Evolutionary conservation across 1,140 invertebrate genomes (phyloP), one percentile per base, ranked within the genome.

Genomic region (Scaptomyza graminum): DNA sequence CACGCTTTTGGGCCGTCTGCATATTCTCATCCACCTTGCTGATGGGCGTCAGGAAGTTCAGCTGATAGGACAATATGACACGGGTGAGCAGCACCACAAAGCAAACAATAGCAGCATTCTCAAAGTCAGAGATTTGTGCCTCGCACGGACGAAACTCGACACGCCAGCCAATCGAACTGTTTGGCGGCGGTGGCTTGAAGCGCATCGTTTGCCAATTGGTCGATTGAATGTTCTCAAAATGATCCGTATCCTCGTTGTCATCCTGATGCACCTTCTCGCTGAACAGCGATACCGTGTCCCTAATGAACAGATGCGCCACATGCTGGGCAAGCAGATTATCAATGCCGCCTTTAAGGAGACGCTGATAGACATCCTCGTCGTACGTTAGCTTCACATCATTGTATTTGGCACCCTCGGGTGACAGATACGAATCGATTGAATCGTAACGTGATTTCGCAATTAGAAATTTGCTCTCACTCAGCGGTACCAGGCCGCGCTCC

Each of bases 201-300:
- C 99, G 94, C 99, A 99, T 99, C 7, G 98, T 99, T 94, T 99
- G 99, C 99, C 99, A 99, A 93, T 99, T 99, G 5, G 99, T 99
- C 0, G 98, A 99, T 92, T 99, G 99, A 81, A 99, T 99, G 91
- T 99, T 99, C 97, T 99, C 99, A 94, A 99, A 99, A 93, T 99
- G 99, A 92, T 99, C 98, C 0, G 97, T 97, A 83, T 99, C 98
- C 72, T 96, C 95, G 18, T 94, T 93, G 92, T 99, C 98, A 92
- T 99, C 96, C 90, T 99, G 98, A 92, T 99, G 91, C 11, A 99
- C 94, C 92, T 99, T 99, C 92, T 99, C 99, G 39, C 95, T 96
- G 93, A 99, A 99, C 25, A 99, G 93, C 13, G 97, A 97, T 0
- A 99, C 96, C 0, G 98, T 97, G 92, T 99, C 99, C 44, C 99